A percentile compares a stretch with the other conserved stretches of the same genome.
phyloP scores from a whole-genome alignment of 2,113 vertebrate species.

The Bolborhynchus lineola region DNA sequence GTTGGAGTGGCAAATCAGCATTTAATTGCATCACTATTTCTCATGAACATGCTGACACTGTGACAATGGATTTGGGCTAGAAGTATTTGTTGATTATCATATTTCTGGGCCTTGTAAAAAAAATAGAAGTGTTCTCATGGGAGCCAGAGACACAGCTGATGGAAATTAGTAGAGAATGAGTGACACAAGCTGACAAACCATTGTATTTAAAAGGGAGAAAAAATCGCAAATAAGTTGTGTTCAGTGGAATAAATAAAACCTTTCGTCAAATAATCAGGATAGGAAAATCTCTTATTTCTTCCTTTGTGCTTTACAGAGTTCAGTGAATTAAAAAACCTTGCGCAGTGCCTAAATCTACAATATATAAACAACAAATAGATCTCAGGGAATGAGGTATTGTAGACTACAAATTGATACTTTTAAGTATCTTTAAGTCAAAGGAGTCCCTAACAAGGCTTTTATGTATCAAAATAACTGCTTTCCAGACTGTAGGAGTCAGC shows the following conservation, averaged over 20 bases:
- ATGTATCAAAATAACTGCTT: background rate
- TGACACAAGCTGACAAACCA: background rate
- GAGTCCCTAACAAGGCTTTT: background rate
- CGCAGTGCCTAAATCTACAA: background rate
- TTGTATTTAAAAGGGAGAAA: background rate
- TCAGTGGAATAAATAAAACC: background rate
- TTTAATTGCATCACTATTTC: conserved; percentile 39
- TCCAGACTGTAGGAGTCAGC: background rate
- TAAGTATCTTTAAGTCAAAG: background rate
- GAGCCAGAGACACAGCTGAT: conserved; percentile 18
- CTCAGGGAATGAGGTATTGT: background rate
- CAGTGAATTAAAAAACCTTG: background rate
- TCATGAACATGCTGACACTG: background rate
- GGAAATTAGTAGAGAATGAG: conserved; percentile 14
- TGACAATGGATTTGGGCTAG: conserved; percentile 36
- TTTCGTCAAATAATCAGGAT: background rate
- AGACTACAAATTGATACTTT: background rate
- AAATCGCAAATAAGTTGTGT: background rate
- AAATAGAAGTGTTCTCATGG: conserved; percentile 21
- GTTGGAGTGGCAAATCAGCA: conserved; percentile 14
- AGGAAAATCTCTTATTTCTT: background rate
- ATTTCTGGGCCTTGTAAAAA: conserved; percentile 24
- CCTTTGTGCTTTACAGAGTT: background rate
- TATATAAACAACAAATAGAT: background rate
- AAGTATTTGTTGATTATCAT: conserved; percentile 48